These are phyloP conservation scores for Eudyptes chrysolophus DNA, from an alignment of 2,113 vertebrate genomes.

Conservation along the genomic window DNA sequence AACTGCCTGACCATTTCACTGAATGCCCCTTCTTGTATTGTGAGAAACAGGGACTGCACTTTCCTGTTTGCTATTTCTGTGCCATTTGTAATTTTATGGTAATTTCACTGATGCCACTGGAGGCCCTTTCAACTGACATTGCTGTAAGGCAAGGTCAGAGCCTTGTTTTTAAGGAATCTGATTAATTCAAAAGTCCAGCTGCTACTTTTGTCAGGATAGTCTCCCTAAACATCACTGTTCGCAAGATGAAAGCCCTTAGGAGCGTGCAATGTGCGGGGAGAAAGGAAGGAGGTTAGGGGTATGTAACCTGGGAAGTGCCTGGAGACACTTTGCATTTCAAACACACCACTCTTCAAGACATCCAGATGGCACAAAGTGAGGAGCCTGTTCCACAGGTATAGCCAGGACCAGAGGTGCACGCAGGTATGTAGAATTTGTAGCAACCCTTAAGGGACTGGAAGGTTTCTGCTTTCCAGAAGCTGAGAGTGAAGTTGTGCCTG, in stretches of 20 bases:
- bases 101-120: background rate
- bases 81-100: background rate
- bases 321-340: background rate
- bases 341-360: background rate
- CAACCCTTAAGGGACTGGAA: background rate
- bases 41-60: background rate
- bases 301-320: background rate
- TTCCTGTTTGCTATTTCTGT: background rate
- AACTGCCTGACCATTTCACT: background rate
- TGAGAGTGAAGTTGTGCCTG: background rate
- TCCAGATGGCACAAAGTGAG: background rate
- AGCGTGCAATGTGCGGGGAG: background rate
- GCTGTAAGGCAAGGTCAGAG: background rate
- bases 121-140: background rate
- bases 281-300: background rate
- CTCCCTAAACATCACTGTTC: background rate
- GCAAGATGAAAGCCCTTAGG: background rate
- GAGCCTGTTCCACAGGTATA: background rate
- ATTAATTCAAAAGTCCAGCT: slow-evolving; percentile 6
- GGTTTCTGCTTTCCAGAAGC: background rate
- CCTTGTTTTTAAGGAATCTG: background rate
- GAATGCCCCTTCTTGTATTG: background rate
- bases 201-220: background rate
- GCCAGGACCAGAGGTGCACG: background rate
- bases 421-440: background rate